Base-by-base conservation (phyloP, 2,888 invertebrate genomes). In the Andrena flavipes region DNA sequence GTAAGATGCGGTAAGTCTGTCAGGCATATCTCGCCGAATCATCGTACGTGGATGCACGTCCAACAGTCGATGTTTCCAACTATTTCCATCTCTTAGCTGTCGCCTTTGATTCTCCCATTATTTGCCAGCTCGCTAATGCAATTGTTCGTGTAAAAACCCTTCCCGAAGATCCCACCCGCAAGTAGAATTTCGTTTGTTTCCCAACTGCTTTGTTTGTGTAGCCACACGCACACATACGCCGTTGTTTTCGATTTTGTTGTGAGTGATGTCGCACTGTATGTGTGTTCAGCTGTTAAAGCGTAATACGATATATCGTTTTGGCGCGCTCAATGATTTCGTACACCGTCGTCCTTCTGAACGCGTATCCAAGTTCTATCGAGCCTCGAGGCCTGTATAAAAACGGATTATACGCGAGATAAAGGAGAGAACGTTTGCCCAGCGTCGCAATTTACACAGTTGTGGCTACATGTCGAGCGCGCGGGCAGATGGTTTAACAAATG, bases 1-100 rank as follows among this genome's bases (percentile, higher is more conserved):
- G 42, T 70, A 80, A 82, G 48, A 86, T 86, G 84, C 82, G 30
- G 86, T 86, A 62, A 86, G 84, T 86, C 35, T 64, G 10, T 56
- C 1, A 20, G 23, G n/a, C 26, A 7, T 59, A 74, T 68, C 13
- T 48, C 49, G 16, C 7, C 26, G 49, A 48, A 63, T 51, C 56
- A 23, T 74, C 10, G n/a, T 23, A 23, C 20, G 29, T 26, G 26
- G 65, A 29, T 65, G 16, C 60, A 48, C n/a, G 49, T 42, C 23
- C 4, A 8, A 10, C 16, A 29, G 7, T 20, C n/a, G 30, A 56
- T 56, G 20, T 64, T 59, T 51, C 5, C 16, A 1, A 16, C 16
- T 42, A 42, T 67, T 26, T 62, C 20, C 35, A 35, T 76, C 60
- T 26, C 16, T 33, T 33, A 76, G 16, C 26, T 82, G 65, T 86